Evolutionary conservation across 2,797 vertebrate species (phyloP).

Genomic region (Scleropages formosus): DNA sequence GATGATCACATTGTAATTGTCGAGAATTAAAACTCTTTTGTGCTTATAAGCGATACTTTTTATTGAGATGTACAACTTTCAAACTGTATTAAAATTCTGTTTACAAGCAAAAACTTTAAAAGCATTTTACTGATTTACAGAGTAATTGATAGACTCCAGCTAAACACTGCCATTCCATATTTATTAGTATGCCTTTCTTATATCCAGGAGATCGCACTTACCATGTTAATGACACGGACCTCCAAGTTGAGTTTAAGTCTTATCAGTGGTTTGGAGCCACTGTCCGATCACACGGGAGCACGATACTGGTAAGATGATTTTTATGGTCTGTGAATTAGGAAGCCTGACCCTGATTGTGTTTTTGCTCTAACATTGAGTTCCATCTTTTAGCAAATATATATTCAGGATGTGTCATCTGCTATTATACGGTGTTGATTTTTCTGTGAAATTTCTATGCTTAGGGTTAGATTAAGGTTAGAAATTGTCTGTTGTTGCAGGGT

Average conservation of each 20-base stretch:
- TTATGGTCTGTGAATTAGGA: not conserved
- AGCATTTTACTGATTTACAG: not conserved
- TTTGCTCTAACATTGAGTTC: not conserved
- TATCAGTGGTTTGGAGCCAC: constrained; percentile 93
- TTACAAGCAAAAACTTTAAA: not conserved
- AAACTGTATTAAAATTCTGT: not conserved
- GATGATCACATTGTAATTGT: no score
- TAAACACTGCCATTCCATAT: not conserved
- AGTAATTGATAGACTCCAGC: no score
- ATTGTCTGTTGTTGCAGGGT: no score
- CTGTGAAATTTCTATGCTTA: not conserved
- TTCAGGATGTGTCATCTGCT: not conserved
- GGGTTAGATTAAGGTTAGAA: not conserved
- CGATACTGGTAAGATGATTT: constrained; percentile 79
- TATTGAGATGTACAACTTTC: not conserved
- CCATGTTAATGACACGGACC: constrained; percentile 52
- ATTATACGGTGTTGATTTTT: not conserved
- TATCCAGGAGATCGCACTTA: constrained; percentile 60
- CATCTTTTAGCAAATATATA: not conserved
- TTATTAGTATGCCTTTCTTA: not conserved
- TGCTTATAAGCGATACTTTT: constrained; percentile 5
- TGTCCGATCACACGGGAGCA: constrained; percentile 79
- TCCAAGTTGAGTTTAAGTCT: constrained; percentile 81
- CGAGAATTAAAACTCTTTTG: not conserved
- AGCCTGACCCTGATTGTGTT: not conserved